Percentiles rank a stretch among this genome's conserved stretches.
Evolutionary conservation across 2,888 invertebrate genomes (phyloP).

Genomic region (Branchellion lobata): DNA sequence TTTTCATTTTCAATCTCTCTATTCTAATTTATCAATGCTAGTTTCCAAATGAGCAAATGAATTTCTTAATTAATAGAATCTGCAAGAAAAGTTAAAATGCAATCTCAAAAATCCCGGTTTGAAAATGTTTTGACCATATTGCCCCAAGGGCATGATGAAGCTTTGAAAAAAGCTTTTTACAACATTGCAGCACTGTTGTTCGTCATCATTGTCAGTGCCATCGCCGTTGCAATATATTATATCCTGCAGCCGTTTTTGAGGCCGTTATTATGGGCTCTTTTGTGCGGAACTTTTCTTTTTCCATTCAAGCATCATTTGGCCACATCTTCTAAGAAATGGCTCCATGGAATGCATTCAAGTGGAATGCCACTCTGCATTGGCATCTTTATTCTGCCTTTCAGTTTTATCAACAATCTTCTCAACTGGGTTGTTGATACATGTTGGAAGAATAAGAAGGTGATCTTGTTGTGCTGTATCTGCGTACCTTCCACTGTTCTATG

Average conservation of each 20-base stretch:
- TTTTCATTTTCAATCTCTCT: background rate
- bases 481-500: conserved; percentile 68
- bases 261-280: conserved; percentile 89
- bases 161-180: conserved; percentile 86
- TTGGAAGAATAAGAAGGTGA: conserved; percentile 70
- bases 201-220: conserved; percentile 69
- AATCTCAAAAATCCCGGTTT: conserved; percentile 36
- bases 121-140: conserved; percentile 44
- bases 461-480: conserved; percentile 64
- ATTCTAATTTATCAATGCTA: background rate
- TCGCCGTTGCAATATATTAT: conserved; percentile 61
- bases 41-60: too few species aligned
- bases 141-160: conserved; percentile 67
- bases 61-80: too few species aligned
- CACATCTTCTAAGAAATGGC: conserved; percentile 76
- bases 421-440: conserved; percentile 74
- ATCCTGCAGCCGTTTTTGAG: conserved; percentile 83
- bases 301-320: conserved; percentile 85
- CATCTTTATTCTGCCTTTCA: conserved; percentile 65
- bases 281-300: conserved; percentile 94
- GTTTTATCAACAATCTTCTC: conserved; percentile 73
- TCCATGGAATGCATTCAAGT: conserved; percentile 56
- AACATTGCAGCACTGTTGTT: conserved; percentile 81
- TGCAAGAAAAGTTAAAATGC: too few species aligned
- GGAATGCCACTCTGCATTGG: conserved; percentile 64